A percentile compares a stretch with the other conserved stretches of the same genome.
phyloP scores from a whole-genome alignment of 2,797 vertebrate genomes.

The Heterohyrax brucei region DNA sequence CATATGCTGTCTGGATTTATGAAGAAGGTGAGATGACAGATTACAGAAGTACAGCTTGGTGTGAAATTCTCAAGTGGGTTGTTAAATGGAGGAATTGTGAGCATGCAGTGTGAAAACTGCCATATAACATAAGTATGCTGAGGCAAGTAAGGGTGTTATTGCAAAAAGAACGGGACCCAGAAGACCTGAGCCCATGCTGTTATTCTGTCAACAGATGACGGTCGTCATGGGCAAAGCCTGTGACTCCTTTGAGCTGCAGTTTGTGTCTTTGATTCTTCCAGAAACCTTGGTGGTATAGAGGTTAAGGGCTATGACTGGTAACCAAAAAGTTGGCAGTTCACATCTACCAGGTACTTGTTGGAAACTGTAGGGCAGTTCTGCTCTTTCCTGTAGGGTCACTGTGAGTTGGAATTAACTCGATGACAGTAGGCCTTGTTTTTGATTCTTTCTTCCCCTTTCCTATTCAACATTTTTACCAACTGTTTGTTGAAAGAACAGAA shows the following conservation, averaged over 20 bases:
- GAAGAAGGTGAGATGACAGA: neutral
- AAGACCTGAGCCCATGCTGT: rapidly evolving
- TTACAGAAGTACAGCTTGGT: neutral
- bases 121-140: rapidly evolving
- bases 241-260: neutral
- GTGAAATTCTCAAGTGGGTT: neutral
- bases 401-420: no score
- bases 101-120: neutral
- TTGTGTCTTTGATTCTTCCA: no score
- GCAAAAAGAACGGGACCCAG: neutral
- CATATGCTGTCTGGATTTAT: neutral
- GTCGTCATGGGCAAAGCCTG: neutral
- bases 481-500: conserved; percentile 33
- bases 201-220: neutral
- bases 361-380: no score
- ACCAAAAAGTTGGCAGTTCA: no score
- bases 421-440: neutral
- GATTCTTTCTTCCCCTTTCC: neutral
- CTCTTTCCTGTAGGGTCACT: no score
- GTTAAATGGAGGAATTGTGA: neutral
- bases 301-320: no score
- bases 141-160: neutral
- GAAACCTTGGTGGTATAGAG: no score
- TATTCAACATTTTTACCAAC: neutral
- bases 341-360: no score